Evolutionary conservation across 37 sponge, comb jelly and placozoan species (phyloP).

Genomic region (Crambe crambe): DNA sequence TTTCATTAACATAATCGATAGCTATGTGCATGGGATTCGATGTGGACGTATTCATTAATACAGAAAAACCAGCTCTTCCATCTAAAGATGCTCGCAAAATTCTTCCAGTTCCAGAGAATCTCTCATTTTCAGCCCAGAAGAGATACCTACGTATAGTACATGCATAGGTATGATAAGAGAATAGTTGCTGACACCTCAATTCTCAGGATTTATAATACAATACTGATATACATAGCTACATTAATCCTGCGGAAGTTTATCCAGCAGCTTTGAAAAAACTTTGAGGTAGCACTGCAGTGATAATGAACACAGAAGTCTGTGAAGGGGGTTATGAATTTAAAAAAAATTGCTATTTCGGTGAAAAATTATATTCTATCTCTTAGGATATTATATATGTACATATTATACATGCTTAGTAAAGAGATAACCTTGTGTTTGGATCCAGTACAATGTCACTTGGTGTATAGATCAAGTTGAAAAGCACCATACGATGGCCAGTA

Average conservation of each 20-base stretch:
- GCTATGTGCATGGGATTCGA: constrained; percentile 48
- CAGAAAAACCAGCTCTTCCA: neutral
- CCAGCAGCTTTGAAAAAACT: no score
- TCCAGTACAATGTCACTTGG: constrained; percentile 33
- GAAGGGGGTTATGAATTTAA: no score
- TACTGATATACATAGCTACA: no score
- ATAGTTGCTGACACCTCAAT: no score
- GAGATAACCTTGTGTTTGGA: constrained; percentile 29
- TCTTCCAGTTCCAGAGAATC: neutral
- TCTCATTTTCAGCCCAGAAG: constrained; percentile 58
- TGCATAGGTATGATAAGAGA: neutral
- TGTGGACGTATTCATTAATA: neutral
- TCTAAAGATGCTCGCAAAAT: constrained; percentile 10
- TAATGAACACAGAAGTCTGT: no score
- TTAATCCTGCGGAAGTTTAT: no score
- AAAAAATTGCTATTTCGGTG: no score
- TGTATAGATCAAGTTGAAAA: neutral
- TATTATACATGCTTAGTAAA: no score
- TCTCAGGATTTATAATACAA: no score
- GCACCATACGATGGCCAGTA: neutral
- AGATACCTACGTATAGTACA: constrained; percentile 14
- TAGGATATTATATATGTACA: no score
- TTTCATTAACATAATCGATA: constrained; percentile 37
- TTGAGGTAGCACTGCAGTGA: no score
- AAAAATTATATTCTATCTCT: no score